phyloP scores from a whole-genome alignment of 2,113 vertebrate species.

The Grus americana region DNA sequence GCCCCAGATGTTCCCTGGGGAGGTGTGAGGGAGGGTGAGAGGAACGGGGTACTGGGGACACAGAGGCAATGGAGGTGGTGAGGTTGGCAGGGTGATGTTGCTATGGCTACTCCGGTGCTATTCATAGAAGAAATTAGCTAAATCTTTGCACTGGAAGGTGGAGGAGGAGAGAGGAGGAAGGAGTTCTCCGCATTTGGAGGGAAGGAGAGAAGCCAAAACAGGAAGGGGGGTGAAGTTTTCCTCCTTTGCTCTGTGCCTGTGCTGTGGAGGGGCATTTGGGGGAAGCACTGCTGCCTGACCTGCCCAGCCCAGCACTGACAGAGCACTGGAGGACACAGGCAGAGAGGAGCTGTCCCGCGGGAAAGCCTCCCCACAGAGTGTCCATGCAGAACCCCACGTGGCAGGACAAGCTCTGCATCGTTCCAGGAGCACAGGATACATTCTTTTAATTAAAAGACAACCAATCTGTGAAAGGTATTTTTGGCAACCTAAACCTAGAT shows the following conservation, averaged over 20 bases:
- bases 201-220: conserved; percentile 57
- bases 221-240: conserved; percentile 39
- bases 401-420: background rate
- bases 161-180: conserved; percentile 65
- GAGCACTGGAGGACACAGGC: fast-evolving
- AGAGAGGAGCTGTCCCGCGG: background rate
- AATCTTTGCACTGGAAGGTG: conserved; percentile 72
- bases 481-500: conserved; percentile 50
- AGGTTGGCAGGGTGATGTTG: conserved; percentile 75
- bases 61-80: conserved; percentile 66
- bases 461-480: conserved; percentile 53
- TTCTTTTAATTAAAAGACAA: conserved; percentile 56
- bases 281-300: background rate
- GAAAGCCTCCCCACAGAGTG: background rate
- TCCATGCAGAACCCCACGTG: background rate
- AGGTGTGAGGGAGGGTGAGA: conserved; percentile 55
- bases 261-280: background rate
- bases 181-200: conserved; percentile 2
- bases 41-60: conserved; percentile 50
- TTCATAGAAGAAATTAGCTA: conserved; percentile 71
- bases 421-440: conserved; percentile 31
- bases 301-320: background rate
- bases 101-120: conserved; percentile 72
- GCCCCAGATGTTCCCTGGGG: conserved; percentile 49
- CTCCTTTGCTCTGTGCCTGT: background rate